Conservation (phyloP, 2,113 vertebrate genomes). For the Glaucomys volans region DNA sequence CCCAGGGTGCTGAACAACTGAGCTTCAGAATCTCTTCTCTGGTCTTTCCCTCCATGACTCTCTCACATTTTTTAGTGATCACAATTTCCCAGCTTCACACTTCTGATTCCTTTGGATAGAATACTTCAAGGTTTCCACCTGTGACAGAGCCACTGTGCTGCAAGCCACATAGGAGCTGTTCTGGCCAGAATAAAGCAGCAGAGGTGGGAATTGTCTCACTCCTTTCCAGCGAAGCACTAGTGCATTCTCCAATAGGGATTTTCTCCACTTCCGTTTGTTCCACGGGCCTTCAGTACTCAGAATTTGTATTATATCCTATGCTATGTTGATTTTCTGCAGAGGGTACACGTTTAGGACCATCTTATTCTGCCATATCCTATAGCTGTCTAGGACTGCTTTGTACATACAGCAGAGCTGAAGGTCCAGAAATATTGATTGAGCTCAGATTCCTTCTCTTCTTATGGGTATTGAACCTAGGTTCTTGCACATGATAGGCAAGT, state of each 20-base stretch:
- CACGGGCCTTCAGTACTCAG: background rate
- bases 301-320: background rate
- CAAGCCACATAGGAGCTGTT: no score
- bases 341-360: no score
- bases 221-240: background rate
- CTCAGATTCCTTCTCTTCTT: background rate
- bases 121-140: background rate
- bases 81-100: background rate
- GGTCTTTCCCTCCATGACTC: no score
- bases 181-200: background rate
- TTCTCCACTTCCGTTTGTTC: background rate
- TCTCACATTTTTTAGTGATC: no score
- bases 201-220: background rate
- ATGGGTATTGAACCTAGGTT: no score
- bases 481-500: no score
- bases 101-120: background rate
- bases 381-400: background rate
- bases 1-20: no score
- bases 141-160: background rate
- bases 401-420: background rate
- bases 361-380: background rate
- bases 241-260: background rate
- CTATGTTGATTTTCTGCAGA: background rate
- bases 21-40: no score
- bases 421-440: background rate